Base-by-base conservation (phyloP, 1,140 invertebrate genomes). In the Drosophila leontia region DNA sequence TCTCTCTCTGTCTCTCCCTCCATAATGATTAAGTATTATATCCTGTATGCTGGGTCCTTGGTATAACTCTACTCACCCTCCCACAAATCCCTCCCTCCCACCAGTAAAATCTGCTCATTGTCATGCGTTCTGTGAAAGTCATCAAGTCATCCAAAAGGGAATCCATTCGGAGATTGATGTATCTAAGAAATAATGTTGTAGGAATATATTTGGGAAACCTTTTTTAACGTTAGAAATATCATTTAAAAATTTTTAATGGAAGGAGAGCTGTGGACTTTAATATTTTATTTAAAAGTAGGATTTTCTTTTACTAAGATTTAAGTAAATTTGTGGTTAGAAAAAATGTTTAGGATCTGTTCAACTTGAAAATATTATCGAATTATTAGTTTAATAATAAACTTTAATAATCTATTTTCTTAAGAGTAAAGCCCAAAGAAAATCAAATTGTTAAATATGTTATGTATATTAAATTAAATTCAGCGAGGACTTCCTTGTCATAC, bases 11-110 rank as follows among this genome's bases (percentile, higher is more conserved):
- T 37, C 47, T 39, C 42, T 69, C 13, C 35, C 32, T 8, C 12
- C n/a, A 35, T 65, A 37, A 44, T 29, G 45, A 60, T 37, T 60
- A 59, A 71, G 45, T 15, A 41, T 56, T n/a, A 13, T 58, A 59
- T 65, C 39, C 48, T 42, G 65, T 59, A 37, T 71, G 69, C 51
- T 72, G 65, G 69, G 65, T 69, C 63, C 67, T 42, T 68, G 63
- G 67, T 68, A 72, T 72, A 72, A 59, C 65, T 74, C 45, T 60
- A 44, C 32, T 60, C 45, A 60, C 35, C 35, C 32, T 26, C 37
- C 37, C 29, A 68, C 19, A 23, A 37, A 4, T 35, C 3, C 19
- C 32, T 35, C 37, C 7, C 2, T 15, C 6, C n/a, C 37, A 17
- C 34, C 15, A 6, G 45, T 17, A 62, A 56, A 56, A 23, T 15